These are phyloP conservation scores for Drosophila eohydei DNA, from an alignment of 2,888 invertebrate species.

Conservation along the genomic window DNA sequence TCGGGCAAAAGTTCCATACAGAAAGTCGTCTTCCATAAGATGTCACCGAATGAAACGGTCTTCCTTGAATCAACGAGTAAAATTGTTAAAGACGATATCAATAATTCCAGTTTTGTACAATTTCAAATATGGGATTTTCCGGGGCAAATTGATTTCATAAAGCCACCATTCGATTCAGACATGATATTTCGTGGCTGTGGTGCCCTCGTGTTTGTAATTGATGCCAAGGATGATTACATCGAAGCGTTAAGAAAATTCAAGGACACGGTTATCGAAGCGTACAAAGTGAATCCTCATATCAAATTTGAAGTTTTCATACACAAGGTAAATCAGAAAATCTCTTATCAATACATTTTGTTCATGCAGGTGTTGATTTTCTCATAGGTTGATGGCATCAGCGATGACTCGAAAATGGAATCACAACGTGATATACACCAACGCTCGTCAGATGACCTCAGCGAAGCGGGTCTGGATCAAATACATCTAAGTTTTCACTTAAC, in stretches of 20 bases:
- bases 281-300: slow-evolving; percentile 97
- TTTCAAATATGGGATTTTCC: slow-evolving; percentile 99
- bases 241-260: slow-evolving; percentile 97
- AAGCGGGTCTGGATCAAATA: slow-evolving; percentile 94
- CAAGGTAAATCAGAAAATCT: slow-evolving; percentile 87
- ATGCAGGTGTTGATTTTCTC: slow-evolving; percentile 36
- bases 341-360: slow-evolving; percentile 19
- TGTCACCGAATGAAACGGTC: slow-evolving; percentile 99
- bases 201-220: slow-evolving; percentile 98
- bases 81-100: slow-evolving; percentile 99
- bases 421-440: slow-evolving; percentile 99
- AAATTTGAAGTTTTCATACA: slow-evolving; percentile 99
- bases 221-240: slow-evolving; percentile 99
- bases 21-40: slow-evolving; percentile 99
- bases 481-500: slow-evolving; percentile 98
- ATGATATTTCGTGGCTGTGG: slow-evolving; percentile 99
- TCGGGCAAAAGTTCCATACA: slow-evolving; percentile 99
- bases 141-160: slow-evolving; percentile 99
- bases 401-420: slow-evolving; percentile 99
- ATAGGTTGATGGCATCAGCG: slow-evolving; percentile 97
- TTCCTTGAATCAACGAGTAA: slow-evolving; percentile 99
- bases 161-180: slow-evolving; percentile 97
- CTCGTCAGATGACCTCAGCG: slow-evolving; percentile 96
- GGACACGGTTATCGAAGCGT: slow-evolving; percentile 96
- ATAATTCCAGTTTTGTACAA: slow-evolving; percentile 97